Base-by-base conservation (phyloP, 2,888 invertebrate genomes). In the Dryobotodes eremita region DNA sequence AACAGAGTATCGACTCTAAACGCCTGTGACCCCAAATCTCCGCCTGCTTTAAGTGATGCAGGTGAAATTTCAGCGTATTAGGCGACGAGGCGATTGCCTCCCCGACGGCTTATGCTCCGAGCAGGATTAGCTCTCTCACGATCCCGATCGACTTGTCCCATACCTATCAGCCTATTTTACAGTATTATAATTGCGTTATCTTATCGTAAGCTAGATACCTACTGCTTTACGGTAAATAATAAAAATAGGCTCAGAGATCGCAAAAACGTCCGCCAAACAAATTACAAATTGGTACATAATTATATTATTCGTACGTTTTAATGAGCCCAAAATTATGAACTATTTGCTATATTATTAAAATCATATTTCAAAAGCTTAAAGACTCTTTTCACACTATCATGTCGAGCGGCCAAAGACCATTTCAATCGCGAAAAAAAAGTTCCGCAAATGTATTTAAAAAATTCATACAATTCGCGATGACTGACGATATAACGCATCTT, bases 401-500 rank as follows among this genome's bases (percentile, higher is more conserved):
- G 36, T 31, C 31, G 1, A 48, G 17, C 15, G 17, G 55, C 36
- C 23, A 31, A 46, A 72, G 55, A 70, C 13, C 0, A 68, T 3
- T 36, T 17, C 7, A 46, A 17, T 5, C 0, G 26, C 0, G 8
- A 42, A 57, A 76, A 81, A 71, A 66, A 59, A 17, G 31, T 5
- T 15, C 20, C 7, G 20, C n/a, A 42, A 74, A 46, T 31, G 57
- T 23, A 31, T 36, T 20, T 15, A 36, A 71, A 57, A 65, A 55
- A 23, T 1, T 36, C 53, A 62, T 31, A 75, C 57, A 74, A 78
- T 66, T 42, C n/a, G 31, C 74, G n/a, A 79, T 83, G 65, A 64
- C 83, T 68, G 61, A 71, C 57, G 23, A 61, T 83, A 80, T 26
- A 50, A 65, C 26, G 48, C 71, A 57, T 77, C 87, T 82, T 65